phyloP scores from a whole-genome alignment of 2,797 vertebrate genomes.

The Cyprinodon diabolis region DNA sequence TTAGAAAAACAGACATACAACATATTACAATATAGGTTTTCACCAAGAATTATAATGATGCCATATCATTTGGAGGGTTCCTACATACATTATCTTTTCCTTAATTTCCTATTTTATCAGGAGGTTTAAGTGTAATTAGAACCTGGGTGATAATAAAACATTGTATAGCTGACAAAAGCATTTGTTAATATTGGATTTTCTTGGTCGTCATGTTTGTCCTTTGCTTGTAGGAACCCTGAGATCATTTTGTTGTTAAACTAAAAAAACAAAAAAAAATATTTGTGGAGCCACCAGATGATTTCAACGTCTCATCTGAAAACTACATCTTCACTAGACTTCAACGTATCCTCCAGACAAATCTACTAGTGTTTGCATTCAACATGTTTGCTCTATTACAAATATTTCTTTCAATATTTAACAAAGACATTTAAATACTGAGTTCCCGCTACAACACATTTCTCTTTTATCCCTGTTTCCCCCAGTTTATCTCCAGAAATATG shows the following conservation, averaged over 20 bases:
- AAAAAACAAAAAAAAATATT: background rate
- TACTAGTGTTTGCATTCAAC: constrained; percentile 67
- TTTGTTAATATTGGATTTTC: background rate
- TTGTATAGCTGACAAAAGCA: constrained; percentile 12
- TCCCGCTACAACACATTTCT: constrained; percentile 61
- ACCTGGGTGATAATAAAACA: constrained; percentile 15
- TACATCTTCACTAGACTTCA: constrained; percentile 70
- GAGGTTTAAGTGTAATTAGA: constrained; percentile 14
- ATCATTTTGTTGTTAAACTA: constrained; percentile 46
- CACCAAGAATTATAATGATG: constrained; percentile 66
- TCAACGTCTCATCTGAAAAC: constrained; percentile 55
- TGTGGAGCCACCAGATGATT: constrained; percentile 47
- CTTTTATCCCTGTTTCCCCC: constrained; percentile 21
- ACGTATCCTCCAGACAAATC: constrained; percentile 61
- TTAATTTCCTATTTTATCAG: constrained; percentile 8
- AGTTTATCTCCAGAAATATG: constrained; percentile 43
- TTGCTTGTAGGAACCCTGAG: constrained; percentile 66
- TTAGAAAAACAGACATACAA: constrained; percentile 59
- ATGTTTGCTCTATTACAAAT: constrained; percentile 76
- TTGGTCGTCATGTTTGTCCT: background rate
- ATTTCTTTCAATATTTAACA: constrained; percentile 75
- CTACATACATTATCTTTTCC: constrained; percentile 47
- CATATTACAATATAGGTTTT: constrained; percentile 65
- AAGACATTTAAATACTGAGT: constrained; percentile 83
- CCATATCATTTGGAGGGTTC: constrained; percentile 66